Evolutionary conservation across 2,888 invertebrate species (phyloP), one percentile per base, ranked within the genome.

Genomic region (Tiliacea aurago): DNA sequence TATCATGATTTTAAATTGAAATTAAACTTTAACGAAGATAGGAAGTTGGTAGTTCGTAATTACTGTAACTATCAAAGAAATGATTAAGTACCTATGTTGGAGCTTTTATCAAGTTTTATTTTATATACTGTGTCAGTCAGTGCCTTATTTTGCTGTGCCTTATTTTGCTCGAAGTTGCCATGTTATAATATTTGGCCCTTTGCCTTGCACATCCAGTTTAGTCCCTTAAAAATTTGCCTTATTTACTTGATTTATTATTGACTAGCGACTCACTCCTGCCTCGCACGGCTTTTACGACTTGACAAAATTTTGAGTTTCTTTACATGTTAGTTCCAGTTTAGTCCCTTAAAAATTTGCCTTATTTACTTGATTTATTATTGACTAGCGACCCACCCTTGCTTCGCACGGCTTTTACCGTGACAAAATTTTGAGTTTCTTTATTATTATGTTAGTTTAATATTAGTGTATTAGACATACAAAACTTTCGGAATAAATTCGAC

Each of bases 1-100:
- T 80, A 61, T 53, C 79, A 73, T 79, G 59, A 75, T 75, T 79
- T 79, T 75, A 75, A 79, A 78, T 78, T 75, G 45, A 78, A 78
- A 59, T 79, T 51, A 59, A 75, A 61, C 13, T 73, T 79, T 20
- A 53, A 72, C 15, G 41, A 20, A 47, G n/a, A n/a, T 11, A 49
- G 58, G 49, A 49, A 56, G 13, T 18, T 43, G 3, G 43, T 43
- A 56, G 43, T 37, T 45, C 9, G 18, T 37, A 18, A 78, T 23
- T 28, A 47, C n/a, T 4, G 13, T 66, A 28, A 15, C 15, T 13
- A n/a, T 33, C n/a, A 78, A 71, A 78, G 13, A 13, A 49, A 78
- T 49, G 20, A 43, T 51, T 10, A 51, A 51, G 49, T 11, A 49
- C 1, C 20, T 18, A 45, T 58, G 20, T 76, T 11, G 43, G 56